These are phyloP conservation scores for Oryzias celebensis DNA, from an alignment of 2,113 vertebrate species.

Conservation along the genomic window DNA sequence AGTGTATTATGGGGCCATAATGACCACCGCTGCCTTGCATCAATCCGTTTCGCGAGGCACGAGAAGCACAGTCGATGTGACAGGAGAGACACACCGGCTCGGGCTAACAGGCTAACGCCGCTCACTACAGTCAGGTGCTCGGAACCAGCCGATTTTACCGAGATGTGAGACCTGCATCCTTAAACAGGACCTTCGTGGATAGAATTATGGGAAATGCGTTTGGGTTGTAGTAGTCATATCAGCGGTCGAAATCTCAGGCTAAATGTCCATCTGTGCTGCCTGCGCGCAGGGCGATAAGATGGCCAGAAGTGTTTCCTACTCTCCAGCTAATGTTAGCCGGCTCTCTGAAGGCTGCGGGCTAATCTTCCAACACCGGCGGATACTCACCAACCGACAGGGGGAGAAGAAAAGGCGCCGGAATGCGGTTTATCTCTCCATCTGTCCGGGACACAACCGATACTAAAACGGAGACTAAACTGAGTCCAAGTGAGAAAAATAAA, in stretches of 20 bases:
- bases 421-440: constrained; percentile 63
- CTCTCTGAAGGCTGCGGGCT: constrained; percentile 55
- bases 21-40: no score
- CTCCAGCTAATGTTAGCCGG: constrained; percentile 58
- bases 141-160: background rate
- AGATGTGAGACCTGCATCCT: no score
- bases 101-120: background rate
- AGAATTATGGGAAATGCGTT: no score
- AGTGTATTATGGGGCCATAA: no score
- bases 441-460: constrained; percentile 33
- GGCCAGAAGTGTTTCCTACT: constrained; percentile 6
- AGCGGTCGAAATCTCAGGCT: no score
- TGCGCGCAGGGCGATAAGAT: no score
- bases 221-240: no score
- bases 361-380: constrained; percentile 59
- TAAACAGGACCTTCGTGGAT: no score
- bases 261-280: no score
- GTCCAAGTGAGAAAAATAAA: constrained; percentile 45
- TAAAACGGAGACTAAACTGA: constrained; percentile 18
- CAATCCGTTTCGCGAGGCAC: no score
- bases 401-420: constrained; percentile 62
- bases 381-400: constrained; percentile 76
- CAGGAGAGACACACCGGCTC: background rate
- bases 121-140: background rate
- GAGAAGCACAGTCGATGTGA: no score